Conservation (phyloP, 2,113 vertebrate genomes). For the Lagopus muta region DNA sequence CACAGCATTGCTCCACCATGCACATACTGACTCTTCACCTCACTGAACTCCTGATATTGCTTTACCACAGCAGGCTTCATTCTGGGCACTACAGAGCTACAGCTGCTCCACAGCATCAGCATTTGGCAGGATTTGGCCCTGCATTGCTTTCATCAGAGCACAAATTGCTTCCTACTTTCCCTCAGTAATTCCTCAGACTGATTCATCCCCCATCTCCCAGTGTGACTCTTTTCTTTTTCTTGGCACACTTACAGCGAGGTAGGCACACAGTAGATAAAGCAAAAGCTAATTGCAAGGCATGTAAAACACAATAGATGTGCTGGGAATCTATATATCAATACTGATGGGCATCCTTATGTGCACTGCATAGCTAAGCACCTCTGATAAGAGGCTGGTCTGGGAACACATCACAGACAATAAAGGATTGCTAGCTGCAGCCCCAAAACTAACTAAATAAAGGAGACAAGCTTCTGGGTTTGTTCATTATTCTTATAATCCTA, state of each 20-base stretch:
- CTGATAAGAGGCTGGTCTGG: slow-evolving; percentile 1
- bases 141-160: neutral
- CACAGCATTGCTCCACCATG: neutral
- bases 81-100: neutral
- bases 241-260: neutral
- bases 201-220: neutral
- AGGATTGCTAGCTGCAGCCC: neutral
- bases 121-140: neutral
- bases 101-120: neutral
- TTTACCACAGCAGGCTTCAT: neutral
- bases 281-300: slow-evolving; percentile 18
- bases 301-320: slow-evolving; percentile 4
- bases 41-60: neutral
- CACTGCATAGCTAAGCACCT: neutral
- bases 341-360: neutral
- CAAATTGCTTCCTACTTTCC: slow-evolving; percentile 8
- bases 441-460: slow-evolving; percentile 40
- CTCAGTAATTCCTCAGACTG: neutral
- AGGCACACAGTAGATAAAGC: neutral
- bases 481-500: slow-evolving; percentile 47
- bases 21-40: neutral
- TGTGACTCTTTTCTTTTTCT: neutral
- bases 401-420: neutral
- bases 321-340: slow-evolving; percentile 23
- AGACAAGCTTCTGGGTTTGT: neutral